Evolutionary conservation across 1,140 invertebrate genomes (phyloP).

Genomic region (Zaprionus taronus): DNA sequence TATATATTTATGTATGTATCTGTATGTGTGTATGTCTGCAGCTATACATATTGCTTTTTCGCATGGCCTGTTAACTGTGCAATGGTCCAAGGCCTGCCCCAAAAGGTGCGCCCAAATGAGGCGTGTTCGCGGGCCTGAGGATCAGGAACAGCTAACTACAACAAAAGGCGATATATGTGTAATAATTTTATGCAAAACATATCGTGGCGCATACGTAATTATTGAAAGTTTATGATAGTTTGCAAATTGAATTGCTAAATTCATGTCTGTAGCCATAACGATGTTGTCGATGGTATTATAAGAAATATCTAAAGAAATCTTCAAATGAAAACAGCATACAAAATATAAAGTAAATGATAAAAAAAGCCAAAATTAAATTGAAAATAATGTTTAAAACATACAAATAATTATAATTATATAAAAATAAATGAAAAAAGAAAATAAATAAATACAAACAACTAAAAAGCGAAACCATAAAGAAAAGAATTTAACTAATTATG

Average conservation of each 20-base stretch:
- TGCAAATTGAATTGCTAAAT: not conserved
- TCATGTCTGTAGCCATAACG: no score
- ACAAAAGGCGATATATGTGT: not conserved
- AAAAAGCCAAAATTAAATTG: no score
- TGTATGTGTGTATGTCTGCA: not conserved
- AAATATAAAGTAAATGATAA: not conserved
- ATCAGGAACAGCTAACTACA: not conserved
- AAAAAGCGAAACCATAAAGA: no score
- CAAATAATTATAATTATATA: no score
- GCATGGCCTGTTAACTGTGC: slow-evolving; percentile 63
- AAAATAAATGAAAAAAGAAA: no score
- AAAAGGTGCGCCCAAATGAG: slow-evolving; percentile 34
- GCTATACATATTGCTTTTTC: slow-evolving; percentile 35
- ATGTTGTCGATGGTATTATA: no score
- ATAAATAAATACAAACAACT: no score
- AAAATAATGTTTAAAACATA: no score
- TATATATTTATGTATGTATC: slow-evolving; percentile 6
- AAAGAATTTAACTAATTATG: no score
- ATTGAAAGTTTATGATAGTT: not conserved
- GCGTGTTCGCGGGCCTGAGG: slow-evolving; percentile 11
- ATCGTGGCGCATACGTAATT: not conserved
- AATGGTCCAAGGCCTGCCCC: slow-evolving; percentile 57
- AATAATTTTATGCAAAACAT: not conserved
- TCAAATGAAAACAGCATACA: not conserved
- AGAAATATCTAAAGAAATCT: no score